Base-by-base conservation (phyloP, 1,140 invertebrate species). In the Wiebesia pumilae region DNA sequence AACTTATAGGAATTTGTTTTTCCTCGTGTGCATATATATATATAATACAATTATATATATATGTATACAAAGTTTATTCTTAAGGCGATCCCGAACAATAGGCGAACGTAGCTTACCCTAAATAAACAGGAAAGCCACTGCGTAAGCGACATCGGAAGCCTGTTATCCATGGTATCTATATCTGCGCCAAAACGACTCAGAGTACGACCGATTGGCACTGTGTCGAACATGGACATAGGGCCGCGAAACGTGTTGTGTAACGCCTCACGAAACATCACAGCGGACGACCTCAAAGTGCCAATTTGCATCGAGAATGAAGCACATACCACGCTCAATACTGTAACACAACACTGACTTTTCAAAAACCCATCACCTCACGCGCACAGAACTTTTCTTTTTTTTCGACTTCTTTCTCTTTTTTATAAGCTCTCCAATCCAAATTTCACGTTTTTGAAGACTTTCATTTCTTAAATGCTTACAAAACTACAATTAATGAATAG, bases 161-260 rank as follows among this genome's bases (percentile, higher is more conserved):
- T 95, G 91, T 96, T 96, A 94, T 97, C 97, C 91, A 97, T 94
- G 88, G 95, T 95, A 92, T 98, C 97, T 88, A 98, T 95, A 94
- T 98, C 97, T 94, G 97, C 97, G 93, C 96, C 95, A 94, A 98
- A 98, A 90, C 97, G 95, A 94, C 98, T 98, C 89, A 98, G 94
- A 90, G 98, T 95, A 90, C 97, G 95, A 90, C 97, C 97, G 86
- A 96, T 91, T 75, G 97, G 97, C 89, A 97, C 98, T 89, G 97
- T 96, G 93, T 98, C 97, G 95, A 97, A 98, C 94, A 98, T 98
- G 88, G 95, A 92, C 94, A 95, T 93, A 69, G 97, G 97, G 88
- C 95, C 95, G 88, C 95, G 95, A 89, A 98, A 94, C 87, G 97
- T 95, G 90, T 96, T 95, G 86, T 93, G 92, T 83, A 98, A 95